Conservation (phyloP, 2,888 invertebrate genomes). For the Xestia sexstrigata region DNA sequence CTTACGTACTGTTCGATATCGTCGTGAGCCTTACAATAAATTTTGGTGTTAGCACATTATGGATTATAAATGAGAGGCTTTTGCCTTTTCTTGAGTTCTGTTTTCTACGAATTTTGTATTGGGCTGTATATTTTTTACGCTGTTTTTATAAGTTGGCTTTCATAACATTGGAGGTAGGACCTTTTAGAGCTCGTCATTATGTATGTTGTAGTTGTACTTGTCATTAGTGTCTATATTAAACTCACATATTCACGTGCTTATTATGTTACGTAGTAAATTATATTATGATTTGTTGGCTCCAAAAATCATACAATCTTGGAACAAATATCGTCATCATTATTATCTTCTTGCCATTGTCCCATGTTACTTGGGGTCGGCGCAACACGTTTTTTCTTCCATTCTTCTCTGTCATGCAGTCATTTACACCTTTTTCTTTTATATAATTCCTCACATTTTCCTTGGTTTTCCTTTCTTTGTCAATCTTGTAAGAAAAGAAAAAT, state of each 20-base stretch:
- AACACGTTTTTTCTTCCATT: too few species aligned
- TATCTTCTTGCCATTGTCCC: too few species aligned
- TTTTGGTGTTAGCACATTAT: conserved; percentile 34
- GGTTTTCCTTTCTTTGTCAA: too few species aligned
- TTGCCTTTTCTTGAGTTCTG: conserved; percentile 8
- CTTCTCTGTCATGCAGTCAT: too few species aligned
- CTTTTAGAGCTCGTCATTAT: background rate
- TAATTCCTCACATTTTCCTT: too few species aligned
- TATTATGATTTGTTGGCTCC: too few species aligned
- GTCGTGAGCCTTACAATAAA: conserved; percentile 34
- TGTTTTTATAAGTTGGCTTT: background rate
- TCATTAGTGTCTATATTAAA: background rate
- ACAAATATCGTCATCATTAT: too few species aligned
- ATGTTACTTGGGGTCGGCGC: too few species aligned
- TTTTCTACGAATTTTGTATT: conserved; percentile 7
- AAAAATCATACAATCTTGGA: background rate
- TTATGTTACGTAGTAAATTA: background rate
- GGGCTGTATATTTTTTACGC: background rate
- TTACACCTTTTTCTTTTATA: too few species aligned
- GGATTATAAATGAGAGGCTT: conserved; percentile 24
- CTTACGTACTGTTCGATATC: conserved; percentile 29
- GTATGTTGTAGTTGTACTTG: background rate
- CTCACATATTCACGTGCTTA: background rate
- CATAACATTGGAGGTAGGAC: background rate
- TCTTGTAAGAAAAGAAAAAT: too few species aligned